phyloP scores from a whole-genome alignment of 2,797 vertebrate species.

The Ara ararauna region DNA sequence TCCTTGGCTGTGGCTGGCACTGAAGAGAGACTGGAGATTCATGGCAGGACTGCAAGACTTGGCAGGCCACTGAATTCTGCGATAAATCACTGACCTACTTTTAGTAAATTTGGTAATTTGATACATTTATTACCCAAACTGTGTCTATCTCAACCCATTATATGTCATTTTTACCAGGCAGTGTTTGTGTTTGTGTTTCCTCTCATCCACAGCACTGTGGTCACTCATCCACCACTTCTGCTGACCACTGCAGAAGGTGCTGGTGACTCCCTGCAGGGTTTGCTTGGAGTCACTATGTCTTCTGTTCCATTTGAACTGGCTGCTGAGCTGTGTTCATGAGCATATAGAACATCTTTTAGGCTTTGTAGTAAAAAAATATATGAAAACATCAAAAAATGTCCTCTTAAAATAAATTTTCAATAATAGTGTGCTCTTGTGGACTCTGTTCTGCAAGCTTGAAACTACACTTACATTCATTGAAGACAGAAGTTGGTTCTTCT shows the following conservation, averaged over 20 bases:
- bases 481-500: background rate
- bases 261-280: background rate
- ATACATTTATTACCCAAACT: background rate
- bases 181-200: background rate
- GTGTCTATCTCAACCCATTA: background rate
- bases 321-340: background rate
- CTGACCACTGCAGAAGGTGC: background rate
- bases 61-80: background rate
- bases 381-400: background rate
- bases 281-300: fast-evolving
- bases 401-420: background rate
- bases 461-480: background rate
- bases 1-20: background rate
- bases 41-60: background rate
- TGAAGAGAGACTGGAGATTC: background rate
- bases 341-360: background rate
- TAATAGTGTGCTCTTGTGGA: background rate
- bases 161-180: background rate
- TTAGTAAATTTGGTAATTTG: background rate
- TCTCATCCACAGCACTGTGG: background rate
- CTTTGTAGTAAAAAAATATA: fast-evolving
- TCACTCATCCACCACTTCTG: background rate
- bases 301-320: background rate
- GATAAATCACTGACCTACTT: background rate
- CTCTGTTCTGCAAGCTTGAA: background rate